phyloP scores from a whole-genome alignment of 1,140 invertebrate genomes.

The Archivesica marissinica region DNA sequence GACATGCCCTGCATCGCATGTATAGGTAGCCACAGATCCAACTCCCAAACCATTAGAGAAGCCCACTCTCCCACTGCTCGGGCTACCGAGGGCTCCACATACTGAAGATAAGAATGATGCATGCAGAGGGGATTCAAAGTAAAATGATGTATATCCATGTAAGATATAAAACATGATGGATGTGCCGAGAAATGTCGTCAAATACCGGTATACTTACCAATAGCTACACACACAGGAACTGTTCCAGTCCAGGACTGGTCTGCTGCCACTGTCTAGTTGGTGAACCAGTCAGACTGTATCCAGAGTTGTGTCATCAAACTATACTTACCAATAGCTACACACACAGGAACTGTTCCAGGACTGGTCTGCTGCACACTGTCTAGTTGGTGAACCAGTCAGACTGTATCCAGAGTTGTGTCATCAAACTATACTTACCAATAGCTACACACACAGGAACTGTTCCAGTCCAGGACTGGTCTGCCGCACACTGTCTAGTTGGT shows the following conservation, averaged over 20 bases:
- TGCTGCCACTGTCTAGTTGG: conserved; percentile 76
- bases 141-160: too few species aligned
- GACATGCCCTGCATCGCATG: conserved; percentile 16
- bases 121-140: too few species aligned
- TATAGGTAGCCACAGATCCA: conserved; percentile 34
- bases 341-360: too few species aligned
- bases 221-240: not conserved
- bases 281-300: conserved; percentile 56
- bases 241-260: conserved; percentile 85
- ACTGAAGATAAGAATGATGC: not conserved
- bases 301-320: too few species aligned
- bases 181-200: too few species aligned
- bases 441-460: conserved; percentile 72
- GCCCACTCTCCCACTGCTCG: conserved; percentile 1
- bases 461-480: conserved; percentile 92
- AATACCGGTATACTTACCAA: conserved; percentile 55
- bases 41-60: not conserved
- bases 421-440: conserved; percentile 34
- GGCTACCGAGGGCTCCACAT: not conserved
- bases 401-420: too few species aligned
- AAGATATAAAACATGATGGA: too few species aligned
- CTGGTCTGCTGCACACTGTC: too few species aligned
- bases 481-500: conserved; percentile 57
- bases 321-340: too few species aligned
- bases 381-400: too few species aligned